phyloP scores from a whole-genome alignment of 2,113 vertebrate species.

The Rousettus leschenaultii region DNA sequence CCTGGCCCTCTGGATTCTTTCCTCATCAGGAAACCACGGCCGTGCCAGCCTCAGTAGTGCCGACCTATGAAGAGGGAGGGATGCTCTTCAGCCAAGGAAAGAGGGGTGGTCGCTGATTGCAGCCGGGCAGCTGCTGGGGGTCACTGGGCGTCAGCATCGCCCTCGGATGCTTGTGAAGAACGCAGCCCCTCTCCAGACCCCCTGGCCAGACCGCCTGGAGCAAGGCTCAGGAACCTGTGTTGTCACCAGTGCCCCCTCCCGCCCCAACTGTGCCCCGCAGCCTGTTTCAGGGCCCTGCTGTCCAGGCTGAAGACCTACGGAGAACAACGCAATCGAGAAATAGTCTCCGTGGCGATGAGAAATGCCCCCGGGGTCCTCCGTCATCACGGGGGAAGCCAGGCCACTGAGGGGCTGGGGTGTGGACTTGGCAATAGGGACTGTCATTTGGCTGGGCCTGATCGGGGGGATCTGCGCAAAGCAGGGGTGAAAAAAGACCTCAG shows the following conservation, averaged over 20 bases:
- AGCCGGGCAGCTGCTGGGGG: neutral
- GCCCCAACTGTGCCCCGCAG: rapidly evolving
- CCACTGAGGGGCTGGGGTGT: neutral
- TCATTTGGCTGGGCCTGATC: neutral
- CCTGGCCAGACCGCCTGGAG: too few species aligned
- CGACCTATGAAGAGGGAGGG: neutral
- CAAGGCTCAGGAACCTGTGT: neutral
- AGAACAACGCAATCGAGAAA: neutral
- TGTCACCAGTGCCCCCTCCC: neutral
- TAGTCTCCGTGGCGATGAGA: neutral
- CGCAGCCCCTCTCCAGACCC: neutral
- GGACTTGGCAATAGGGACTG: neutral
- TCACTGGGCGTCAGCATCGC: neutral
- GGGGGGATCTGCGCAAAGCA: neutral
- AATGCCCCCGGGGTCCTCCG: rapidly evolving
- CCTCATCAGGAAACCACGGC: neutral
- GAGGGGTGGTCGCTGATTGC: rapidly evolving
- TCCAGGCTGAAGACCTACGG: neutral
- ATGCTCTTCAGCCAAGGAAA: neutral
- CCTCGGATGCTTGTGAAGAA: neutral
- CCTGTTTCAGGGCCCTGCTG: neutral
- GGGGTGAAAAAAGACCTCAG: neutral
- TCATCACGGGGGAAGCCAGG: rapidly evolving
- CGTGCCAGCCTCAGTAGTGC: neutral
- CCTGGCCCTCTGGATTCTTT: neutral